A percentile compares a stretch with the other conserved stretches of the same genome.
Evolutionary conservation across 2,113 vertebrate genomes (phyloP).

Genomic region (Rhineura floridana): DNA sequence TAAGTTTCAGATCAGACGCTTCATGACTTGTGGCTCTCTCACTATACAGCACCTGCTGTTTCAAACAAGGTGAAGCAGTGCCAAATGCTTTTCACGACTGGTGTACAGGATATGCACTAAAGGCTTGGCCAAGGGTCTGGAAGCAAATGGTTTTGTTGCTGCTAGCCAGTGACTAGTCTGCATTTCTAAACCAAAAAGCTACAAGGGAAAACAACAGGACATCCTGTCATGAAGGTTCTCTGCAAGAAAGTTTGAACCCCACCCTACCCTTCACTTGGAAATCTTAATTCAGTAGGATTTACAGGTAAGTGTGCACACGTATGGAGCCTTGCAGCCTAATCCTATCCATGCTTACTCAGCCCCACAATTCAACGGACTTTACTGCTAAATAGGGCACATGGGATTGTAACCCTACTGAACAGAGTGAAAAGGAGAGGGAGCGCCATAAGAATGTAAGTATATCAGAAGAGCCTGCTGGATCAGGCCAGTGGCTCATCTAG

Average conservation of each 20-base stretch:
- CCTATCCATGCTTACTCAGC: background rate
- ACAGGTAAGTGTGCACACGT: too few species aligned
- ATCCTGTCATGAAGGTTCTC: background rate
- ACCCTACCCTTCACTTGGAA: background rate
- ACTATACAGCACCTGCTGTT: background rate
- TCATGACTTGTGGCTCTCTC: background rate
- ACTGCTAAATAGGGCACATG: background rate
- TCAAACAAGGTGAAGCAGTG: background rate
- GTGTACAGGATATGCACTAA: too few species aligned
- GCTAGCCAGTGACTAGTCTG: background rate
- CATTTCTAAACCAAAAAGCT: background rate
- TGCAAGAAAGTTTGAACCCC: background rate
- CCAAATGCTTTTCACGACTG: background rate
- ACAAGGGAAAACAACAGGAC: background rate
- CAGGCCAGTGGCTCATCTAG: too few species aligned
- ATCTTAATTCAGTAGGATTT: background rate
- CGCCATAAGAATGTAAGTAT: too few species aligned
- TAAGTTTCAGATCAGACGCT: background rate
- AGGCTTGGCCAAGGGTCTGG: background rate
- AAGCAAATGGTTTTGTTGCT: background rate
- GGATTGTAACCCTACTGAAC: background rate
- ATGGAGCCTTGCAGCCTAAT: background rate
- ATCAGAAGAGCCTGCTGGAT: too few species aligned
- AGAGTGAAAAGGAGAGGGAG: background rate
- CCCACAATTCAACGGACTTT: background rate